Evolutionary conservation across 2,113 vertebrate species (phyloP).

Genomic region (Delphinapterus leucas): DNA sequence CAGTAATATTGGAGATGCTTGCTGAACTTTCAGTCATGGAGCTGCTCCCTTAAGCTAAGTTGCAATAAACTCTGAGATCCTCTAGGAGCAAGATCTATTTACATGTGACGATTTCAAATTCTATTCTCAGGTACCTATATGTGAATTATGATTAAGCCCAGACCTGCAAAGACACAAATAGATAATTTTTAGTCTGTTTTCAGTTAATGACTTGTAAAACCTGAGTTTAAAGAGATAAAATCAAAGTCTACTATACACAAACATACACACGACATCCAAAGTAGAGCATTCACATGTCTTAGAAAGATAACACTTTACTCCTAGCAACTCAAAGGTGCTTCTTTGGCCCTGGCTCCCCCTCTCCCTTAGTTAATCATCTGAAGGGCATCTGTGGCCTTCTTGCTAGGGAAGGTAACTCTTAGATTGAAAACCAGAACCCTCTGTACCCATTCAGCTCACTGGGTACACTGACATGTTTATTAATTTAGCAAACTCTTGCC

Average conservation of each 20-base stretch:
- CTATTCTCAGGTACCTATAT: constrained; percentile 24
- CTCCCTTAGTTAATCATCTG: background rate
- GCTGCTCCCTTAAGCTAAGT: background rate
- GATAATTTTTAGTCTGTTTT: background rate
- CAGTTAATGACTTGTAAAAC: background rate
- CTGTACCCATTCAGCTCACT: too few species aligned
- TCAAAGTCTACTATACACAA: background rate
- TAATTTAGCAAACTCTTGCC: background rate
- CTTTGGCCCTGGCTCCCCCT: background rate
- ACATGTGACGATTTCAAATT: background rate
- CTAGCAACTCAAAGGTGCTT: background rate
- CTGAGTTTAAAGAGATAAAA: background rate
- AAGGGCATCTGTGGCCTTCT: background rate
- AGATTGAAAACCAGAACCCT: background rate
- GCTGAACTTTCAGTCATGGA: background rate
- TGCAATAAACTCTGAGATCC: background rate
- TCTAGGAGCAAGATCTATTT: background rate
- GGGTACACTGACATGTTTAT: background rate
- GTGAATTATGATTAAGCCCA: constrained; percentile 82
- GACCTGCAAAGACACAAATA: constrained; percentile 80
- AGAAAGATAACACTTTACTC: background rate
- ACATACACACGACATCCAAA: background rate
- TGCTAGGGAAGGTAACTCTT: background rate
- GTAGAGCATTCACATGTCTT: background rate
- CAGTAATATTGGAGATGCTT: background rate